Conservation (phyloP, 2,113 vertebrate species). For the Otolemur garnettii region DNA sequence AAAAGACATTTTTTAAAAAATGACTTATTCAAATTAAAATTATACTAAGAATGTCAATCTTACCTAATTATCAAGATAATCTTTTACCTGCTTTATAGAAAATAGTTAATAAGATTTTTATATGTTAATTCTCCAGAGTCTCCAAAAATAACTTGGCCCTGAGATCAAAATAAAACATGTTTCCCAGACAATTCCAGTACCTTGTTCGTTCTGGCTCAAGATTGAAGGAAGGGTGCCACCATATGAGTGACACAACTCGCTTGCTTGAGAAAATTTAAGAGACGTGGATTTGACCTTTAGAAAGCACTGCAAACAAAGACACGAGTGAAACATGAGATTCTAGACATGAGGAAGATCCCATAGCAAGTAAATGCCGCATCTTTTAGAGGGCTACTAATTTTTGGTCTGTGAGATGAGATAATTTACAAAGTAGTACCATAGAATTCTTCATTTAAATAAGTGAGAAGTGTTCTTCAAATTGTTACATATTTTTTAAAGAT, state of each 20-base stretch:
- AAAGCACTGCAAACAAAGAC: constrained; percentile 93
- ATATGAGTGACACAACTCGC: constrained; percentile 87
- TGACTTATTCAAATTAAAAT: constrained; percentile 59
- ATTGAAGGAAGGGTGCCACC: constrained; percentile 93
- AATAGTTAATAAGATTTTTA: constrained; percentile 4
- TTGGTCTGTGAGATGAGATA: neutral
- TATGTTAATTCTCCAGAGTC: neutral
- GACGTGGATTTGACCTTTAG: constrained; percentile 79
- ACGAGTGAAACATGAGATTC: neutral
- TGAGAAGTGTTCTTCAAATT: neutral
- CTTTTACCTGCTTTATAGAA: constrained; percentile 29
- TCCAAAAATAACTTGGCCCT: constrained; percentile 10
- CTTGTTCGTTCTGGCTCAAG: constrained; percentile 94
- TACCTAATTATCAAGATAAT: constrained; percentile 34
- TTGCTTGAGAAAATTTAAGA: constrained; percentile 88
- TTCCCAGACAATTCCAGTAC: constrained; percentile 83
- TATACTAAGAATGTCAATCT: constrained; percentile 51
- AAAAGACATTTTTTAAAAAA: constrained; percentile 58
- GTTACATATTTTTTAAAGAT: neutral
- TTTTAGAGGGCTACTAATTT: constrained; percentile 1
- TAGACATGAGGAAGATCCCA: neutral
- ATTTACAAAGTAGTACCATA: constrained; percentile 32
- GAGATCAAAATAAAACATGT: constrained; percentile 12
- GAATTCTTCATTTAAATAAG: neutral
- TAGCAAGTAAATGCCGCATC: neutral